Base-by-base conservation (phyloP, 2,888 invertebrate genomes). In the Scotopteryx bipunctaria region DNA sequence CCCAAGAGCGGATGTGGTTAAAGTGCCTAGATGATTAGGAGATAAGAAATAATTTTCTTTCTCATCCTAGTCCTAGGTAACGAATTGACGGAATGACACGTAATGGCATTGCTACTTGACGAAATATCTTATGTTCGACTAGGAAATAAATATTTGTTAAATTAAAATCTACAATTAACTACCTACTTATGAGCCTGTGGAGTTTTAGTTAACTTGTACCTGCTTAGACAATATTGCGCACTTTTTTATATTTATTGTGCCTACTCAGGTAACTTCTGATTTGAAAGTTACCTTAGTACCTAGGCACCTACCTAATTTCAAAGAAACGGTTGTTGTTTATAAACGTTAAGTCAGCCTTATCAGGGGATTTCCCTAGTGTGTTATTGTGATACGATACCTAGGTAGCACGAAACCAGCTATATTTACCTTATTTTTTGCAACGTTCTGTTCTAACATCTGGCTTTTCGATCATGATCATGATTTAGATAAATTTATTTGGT, bases 331-430 rank as follows among this genome's bases (percentile, higher is more conserved):
- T n/a, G n/a, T n/a, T n/a, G n/a, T n/a, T n/a, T n/a, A n/a, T n/a
- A n/a, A n/a, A n/a, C n/a, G n/a, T n/a, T n/a, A n/a, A 36, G 43
- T 55, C 47, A 50, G 37, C 47, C 13, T n/a, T 47, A 41, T 41
- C 37, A 4, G 45, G 60, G 60, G 45, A 57, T 47, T 60, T 50
- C 57, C 57, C 52, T 21, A 2, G 25, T 21, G 14, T 36, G 36
- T 31, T 8, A 21, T 37, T 27, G 27, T 27, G 27, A n/a, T n/a
- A n/a, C 8, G 27, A 27, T 27, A 27, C 6, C 6, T 23, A 21
- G 16, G 42, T 45, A 46, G 40, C 35, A 27, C 6, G 38, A 51
- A 43, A 35, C 19, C 11, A 16, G 27, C 8, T 13, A n/a, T 44
- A 36, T 25, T 36, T 37, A 37, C 36, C 21, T 32, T 32, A 41